Conservation (phyloP, 1,140 invertebrate genomes). For the Microvelia longipes region DNA sequence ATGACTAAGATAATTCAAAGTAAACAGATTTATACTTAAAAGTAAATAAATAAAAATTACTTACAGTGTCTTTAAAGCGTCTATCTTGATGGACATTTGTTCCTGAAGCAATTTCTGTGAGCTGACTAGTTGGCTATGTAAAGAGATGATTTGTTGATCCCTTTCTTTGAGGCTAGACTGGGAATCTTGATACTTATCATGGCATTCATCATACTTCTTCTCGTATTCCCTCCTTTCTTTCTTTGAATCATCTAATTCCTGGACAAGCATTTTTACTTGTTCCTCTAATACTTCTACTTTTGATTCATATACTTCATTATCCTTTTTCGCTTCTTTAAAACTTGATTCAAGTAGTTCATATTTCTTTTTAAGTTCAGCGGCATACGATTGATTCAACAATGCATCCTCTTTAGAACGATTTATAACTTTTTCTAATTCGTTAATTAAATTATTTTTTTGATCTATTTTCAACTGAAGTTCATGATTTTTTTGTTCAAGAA, state of each 20-base stretch:
- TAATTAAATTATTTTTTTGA: not conserved
- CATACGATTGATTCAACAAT: not conserved
- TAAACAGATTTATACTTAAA: no score
- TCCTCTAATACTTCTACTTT: not conserved
- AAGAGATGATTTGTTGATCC: not conserved
- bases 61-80: not conserved
- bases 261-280: not conserved
- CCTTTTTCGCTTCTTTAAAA: not conserved
- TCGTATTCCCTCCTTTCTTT: not conserved
- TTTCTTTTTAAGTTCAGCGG: not conserved
- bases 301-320: not conserved
- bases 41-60: not conserved
- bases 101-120: not conserved
- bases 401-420: not conserved
- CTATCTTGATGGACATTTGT: not conserved
- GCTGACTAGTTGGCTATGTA: not conserved
- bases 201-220: not conserved
- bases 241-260: not conserved
- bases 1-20: not conserved
- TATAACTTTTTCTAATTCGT: not conserved
- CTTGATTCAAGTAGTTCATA: not conserved
- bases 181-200: not conserved
- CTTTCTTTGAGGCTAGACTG: not conserved
- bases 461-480: not conserved
- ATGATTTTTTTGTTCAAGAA: not conserved